phyloP scores from a whole-genome alignment of 2,888 invertebrate genomes.

The Meghimatium bilineatum region DNA sequence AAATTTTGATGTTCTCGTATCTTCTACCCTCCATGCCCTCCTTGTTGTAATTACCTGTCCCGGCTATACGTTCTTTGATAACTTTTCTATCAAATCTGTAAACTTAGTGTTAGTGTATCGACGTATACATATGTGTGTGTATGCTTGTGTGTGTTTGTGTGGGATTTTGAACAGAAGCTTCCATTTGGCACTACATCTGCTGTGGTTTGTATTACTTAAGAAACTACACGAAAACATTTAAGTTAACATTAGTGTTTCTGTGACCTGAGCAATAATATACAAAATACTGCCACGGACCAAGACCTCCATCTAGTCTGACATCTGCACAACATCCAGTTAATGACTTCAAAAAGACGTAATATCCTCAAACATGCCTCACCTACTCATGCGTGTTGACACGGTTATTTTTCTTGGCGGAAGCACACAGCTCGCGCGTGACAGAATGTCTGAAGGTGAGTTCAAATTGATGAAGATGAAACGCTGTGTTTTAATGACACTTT shows the following conservation, averaged over 20 bases:
- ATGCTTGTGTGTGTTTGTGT: too few species aligned
- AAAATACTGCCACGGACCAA: neutral
- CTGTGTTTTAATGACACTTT: constrained; percentile 20
- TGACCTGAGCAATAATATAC: neutral
- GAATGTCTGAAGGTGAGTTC: neutral
- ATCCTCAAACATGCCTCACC: constrained; percentile 22
- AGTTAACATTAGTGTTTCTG: neutral
- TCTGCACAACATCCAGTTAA: constrained; percentile 16
- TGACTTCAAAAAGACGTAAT: constrained; percentile 28
- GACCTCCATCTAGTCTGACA: neutral
- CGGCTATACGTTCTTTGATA: too few species aligned
- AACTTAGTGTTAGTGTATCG: too few species aligned
- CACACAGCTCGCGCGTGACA: constrained; percentile 15
- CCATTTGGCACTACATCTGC: too few species aligned
- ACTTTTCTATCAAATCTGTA: too few species aligned
- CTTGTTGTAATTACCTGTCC: too few species aligned
- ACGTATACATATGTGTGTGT: too few species aligned
- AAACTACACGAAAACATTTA: neutral
- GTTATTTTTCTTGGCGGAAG: constrained; percentile 25
- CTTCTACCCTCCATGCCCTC: too few species aligned
- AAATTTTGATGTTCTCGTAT: too few species aligned
- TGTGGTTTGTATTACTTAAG: neutral
- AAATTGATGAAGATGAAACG: constrained; percentile 32
- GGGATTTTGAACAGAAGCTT: too few species aligned
- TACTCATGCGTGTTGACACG: constrained; percentile 28